A percentile compares a stretch with the other conserved stretches of the same genome.
phyloP scores from a whole-genome alignment of 2,113 vertebrate genomes.

The Myrmophylax atrothorax region DNA sequence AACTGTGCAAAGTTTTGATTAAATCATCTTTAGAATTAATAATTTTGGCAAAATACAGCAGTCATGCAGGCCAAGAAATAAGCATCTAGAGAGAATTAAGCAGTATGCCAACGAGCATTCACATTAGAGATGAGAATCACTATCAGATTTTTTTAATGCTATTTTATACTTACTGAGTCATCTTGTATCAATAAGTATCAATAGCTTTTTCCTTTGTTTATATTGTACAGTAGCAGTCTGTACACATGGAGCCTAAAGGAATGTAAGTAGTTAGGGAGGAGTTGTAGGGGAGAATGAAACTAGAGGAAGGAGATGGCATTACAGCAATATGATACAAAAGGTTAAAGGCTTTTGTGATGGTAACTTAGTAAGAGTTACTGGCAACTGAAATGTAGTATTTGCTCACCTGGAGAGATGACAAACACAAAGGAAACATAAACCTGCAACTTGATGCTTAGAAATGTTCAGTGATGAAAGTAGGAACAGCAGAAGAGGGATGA shows the following conservation, averaged over 20 bases:
- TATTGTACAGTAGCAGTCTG: neutral
- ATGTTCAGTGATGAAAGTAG: neutral
- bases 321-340: neutral
- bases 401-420: neutral
- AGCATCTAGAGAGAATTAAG: neutral
- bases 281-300: neutral
- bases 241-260: neutral
- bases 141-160: neutral
- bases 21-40: neutral
- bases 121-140: neutral
- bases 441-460: neutral
- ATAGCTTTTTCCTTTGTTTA: neutral
- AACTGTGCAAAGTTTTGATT: neutral
- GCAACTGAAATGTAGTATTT: neutral
- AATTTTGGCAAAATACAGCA: neutral
- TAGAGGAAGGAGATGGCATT: neutral
- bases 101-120: neutral
- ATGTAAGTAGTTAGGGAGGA: neutral
- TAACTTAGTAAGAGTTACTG: neutral
- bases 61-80: neutral
- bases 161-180: neutral
- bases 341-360: neutral
- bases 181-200: neutral
- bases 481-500: neutral
- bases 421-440: neutral